Evolutionary conservation across 2,888 invertebrate genomes (phyloP), one percentile per base, ranked within the genome.

Genomic region (Euplexia lucipara): DNA sequence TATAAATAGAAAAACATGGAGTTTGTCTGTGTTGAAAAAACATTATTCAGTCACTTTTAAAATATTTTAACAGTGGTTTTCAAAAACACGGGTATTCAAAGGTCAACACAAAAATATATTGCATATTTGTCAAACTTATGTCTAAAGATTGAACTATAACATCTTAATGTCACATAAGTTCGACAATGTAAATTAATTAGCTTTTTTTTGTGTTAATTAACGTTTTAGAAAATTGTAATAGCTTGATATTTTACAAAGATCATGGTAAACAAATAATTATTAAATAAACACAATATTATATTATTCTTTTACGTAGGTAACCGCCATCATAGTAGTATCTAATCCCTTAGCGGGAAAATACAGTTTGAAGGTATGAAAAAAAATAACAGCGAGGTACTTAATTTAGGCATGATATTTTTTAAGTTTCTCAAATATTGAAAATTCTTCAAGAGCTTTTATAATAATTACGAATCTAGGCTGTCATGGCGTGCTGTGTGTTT

Each of bases 381-480:
- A 20, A 6, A 26, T 52, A 35, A 48, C 22, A 53, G 52, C 47
- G 32, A 73, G 37, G 30, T 59, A 39, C 45, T 41, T 52, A 65
- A 30, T 22, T 22, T 45, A 72, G 20, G 47, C 62, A 70, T 70
- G 61, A 26, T 16, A 9, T 30, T 71, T 61, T 26, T 34, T 64
- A 9, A 58, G 39, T 61, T 61, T 6, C 18, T 47, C 26, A 47
- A 47, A 62, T 71, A 47, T 61, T 16, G 10, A 61, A 39, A 61
- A 47, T 47, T 30, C 34, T 14, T 70, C 26, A 41, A 61, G 26
- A 35, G 6, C 7, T 20, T 60, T 41, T 22, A 8, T 14, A 61
- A 47, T 10, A 39, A 70, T 18, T 32, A 47, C 14, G 47, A 61
- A 30, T 47, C 26, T 34, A 26, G 26, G 26, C 26, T 41, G 44